These are phyloP conservation scores for Diplazon laetatorius DNA, from an alignment of 2,888 invertebrate species.

Conservation along the genomic window DNA sequence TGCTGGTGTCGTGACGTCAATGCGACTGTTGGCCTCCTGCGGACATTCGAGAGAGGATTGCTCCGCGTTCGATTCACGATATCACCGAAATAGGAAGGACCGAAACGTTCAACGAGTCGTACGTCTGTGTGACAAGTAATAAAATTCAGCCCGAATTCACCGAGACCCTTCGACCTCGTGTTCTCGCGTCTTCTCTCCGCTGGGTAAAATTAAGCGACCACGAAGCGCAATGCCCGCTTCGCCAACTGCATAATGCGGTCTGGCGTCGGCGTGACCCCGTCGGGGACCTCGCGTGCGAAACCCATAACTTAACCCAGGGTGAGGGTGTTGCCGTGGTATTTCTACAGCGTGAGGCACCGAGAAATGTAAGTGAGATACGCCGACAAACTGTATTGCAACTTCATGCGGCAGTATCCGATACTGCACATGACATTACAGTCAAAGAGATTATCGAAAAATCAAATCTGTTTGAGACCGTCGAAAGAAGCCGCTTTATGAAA, in stretches of 20 bases:
- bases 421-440: neutral
- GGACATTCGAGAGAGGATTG: slow-evolving; percentile 22
- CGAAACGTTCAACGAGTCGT: neutral
- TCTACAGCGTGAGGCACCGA: slow-evolving; percentile 8
- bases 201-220: slow-evolving; percentile 71
- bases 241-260: slow-evolving; percentile 71
- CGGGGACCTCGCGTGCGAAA: slow-evolving; percentile 76
- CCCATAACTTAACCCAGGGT: slow-evolving; percentile 73
- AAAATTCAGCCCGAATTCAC: slow-evolving; percentile 41
- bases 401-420: neutral
- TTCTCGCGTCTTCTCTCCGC: slow-evolving; percentile 47
- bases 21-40: slow-evolving; percentile 13
- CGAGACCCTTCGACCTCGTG: slow-evolving; percentile 7
- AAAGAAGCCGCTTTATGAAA: too few relatives aligned
- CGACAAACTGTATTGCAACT: slow-evolving; percentile 26
- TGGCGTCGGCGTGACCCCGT: slow-evolving; percentile 67
- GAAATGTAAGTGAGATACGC: slow-evolving; percentile 50
- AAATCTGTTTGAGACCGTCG: neutral
- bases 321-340: slow-evolving; percentile 38
- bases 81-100: slow-evolving; percentile 37
- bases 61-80: slow-evolving; percentile 30
- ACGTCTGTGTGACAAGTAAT: neutral
- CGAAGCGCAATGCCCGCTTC: slow-evolving; percentile 67
- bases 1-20: neutral
- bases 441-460: neutral